phyloP scores from a whole-genome alignment of 2,888 invertebrate species.

The Drosophila hamatofila region DNA sequence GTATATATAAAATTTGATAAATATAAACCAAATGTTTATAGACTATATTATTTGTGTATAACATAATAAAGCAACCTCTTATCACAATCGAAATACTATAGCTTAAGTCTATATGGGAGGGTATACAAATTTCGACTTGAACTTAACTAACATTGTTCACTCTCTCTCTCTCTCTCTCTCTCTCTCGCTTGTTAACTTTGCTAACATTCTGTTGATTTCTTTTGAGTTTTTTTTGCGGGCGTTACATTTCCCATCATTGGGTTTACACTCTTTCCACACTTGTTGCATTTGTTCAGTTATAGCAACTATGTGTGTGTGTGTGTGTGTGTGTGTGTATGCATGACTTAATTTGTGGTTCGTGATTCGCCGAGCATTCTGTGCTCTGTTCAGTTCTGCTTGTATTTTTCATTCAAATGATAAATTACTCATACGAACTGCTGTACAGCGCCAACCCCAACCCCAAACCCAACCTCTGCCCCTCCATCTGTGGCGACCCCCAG shows the following conservation, averaged over 20 bases:
- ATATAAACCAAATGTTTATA: background rate
- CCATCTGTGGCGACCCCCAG: background rate
- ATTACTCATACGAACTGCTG: constrained; percentile 11
- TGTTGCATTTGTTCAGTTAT: constrained; percentile 4
- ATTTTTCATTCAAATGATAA: background rate
- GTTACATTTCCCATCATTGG: constrained; percentile 2
- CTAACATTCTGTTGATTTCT: constrained; percentile 1
- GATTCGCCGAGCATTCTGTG: background rate
- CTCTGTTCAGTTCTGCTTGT: background rate
- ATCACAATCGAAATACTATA: background rate
- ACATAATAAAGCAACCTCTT: too few species aligned
- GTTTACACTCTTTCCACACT: background rate
- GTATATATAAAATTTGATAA: background rate
- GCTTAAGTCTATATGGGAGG: background rate
- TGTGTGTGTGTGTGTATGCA: constrained; percentile 1
- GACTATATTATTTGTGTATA: background rate
- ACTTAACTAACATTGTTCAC: background rate
- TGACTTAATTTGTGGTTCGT: constrained; percentile 10
- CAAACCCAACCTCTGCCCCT: too few species aligned
- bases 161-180: background rate
- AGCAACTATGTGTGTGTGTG: background rate
- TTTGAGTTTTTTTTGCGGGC: background rate
- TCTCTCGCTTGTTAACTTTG: background rate
- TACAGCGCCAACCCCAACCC: background rate
- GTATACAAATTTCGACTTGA: background rate